Evolutionary conservation across 2,888 invertebrate species (phyloP).

Genomic region (Myathropa florea): DNA sequence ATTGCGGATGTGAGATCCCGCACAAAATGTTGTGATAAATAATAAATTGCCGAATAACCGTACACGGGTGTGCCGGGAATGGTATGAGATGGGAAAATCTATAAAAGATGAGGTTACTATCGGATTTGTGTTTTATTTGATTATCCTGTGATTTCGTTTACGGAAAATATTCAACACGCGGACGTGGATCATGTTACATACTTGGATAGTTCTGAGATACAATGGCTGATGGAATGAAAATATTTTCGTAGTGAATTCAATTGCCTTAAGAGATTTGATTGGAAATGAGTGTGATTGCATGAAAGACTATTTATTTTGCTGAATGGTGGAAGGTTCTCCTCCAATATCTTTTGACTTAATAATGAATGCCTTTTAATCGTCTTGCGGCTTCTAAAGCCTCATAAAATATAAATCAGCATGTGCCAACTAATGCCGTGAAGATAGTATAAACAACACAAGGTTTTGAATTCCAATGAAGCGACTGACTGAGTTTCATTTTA

Average conservation of each 20-base stretch:
- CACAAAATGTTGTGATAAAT: constrained; percentile 19
- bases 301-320: background rate
- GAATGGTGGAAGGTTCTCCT: too few relatives aligned
- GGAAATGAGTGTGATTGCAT: background rate
- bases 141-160: constrained; percentile 5
- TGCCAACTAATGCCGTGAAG: too few relatives aligned
- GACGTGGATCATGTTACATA: background rate
- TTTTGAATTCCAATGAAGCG: too few relatives aligned
- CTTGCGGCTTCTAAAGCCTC: too few relatives aligned
- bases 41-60: constrained; percentile 7
- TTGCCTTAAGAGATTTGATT: background rate
- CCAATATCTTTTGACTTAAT: too few relatives aligned
- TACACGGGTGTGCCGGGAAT: background rate
- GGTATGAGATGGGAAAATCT: constrained; percentile 1
- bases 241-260: background rate
- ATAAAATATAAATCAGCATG: too few relatives aligned
- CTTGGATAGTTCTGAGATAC: background rate
- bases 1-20: background rate
- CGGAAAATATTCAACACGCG: background rate
- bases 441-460: too few relatives aligned
- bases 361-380: too few relatives aligned
- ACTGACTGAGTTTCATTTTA: too few relatives aligned
- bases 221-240: background rate
- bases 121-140: background rate
- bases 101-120: constrained; percentile 8